Base-by-base conservation (phyloP, 2,797 vertebrate species). In the Mustela erminea region DNA sequence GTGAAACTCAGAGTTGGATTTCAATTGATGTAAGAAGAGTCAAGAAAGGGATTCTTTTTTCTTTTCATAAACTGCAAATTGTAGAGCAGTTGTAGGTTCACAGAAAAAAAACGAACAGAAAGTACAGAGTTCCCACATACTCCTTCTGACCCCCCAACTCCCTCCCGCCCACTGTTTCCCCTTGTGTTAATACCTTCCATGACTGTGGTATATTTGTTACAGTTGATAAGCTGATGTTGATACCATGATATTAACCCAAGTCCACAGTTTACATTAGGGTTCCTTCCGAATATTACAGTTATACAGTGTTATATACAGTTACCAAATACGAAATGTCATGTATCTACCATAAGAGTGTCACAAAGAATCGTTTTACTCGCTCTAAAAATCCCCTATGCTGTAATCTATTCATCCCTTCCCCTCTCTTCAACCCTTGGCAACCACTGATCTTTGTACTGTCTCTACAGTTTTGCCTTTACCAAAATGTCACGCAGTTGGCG, bases 171-270 rank as follows among this genome's bases (percentile, higher is more conserved):
- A 96, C 68, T 1, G 54, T 91, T 93, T 97, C 94, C 95, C 41
- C 87, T 95, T 15, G 91, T 92, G 89, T 95, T 86, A 95, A 78
- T 82, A 87, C 86, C 29, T 74, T 77, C 74, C 83, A 78, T 83
- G 46, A 91, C 27, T 35, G 78, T 15, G 21, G 38, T n/a, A 2
- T 54, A 54, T 82, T 72, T 72, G 56, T 87, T 77, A 93, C 23
- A 85, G 72, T 1, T 11, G 38, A 64, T 25, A 27, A 78, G 10
- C 29, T 6, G 20, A 14, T 54, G 41, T 21, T 7, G 21, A 83
- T 38, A 64, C 43, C 66, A 52, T 0, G 92, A 7, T 35, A 74
- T 68, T 68, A 87, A 91, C 41, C 46, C 1, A 91, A 70, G 38
- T n/a, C 41, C 49, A 60, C 27, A 62, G 64, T 74, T 41, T 66